Percentiles rank a stretch among this genome's conserved stretches.
Evolutionary conservation across 2,113 vertebrate species (phyloP).

Genomic region (Speoplatyrhinus poulsoni): DNA sequence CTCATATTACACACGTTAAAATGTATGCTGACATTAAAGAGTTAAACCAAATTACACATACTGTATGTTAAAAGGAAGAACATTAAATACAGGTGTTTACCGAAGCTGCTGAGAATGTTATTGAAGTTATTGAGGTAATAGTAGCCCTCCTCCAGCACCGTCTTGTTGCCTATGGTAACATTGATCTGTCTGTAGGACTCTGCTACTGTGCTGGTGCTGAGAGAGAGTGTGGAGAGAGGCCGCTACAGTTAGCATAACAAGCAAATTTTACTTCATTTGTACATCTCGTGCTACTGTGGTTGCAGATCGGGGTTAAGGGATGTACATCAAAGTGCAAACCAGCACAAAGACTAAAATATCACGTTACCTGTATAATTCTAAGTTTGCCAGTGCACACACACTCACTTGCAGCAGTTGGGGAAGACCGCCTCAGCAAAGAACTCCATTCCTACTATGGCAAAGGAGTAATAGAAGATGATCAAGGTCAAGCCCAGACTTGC

Average conservation of each 20-base stretch:
- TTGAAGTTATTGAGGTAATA: conserved; percentile 99
- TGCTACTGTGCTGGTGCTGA: conserved; percentile 90
- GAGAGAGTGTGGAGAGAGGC: neutral
- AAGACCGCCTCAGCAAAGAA: conserved; percentile 90
- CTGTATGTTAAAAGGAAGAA: neutral
- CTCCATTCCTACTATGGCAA: conserved; percentile 98
- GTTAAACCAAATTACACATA: neutral
- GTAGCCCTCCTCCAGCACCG: conserved; percentile 88
- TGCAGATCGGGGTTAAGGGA: neutral
- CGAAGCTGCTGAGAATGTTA: conserved; percentile 96
- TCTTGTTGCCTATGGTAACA: conserved; percentile 84
- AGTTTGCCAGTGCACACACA: neutral
- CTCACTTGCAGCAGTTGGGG: conserved; percentile 98
- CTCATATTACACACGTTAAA: neutral
- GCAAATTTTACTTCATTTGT: neutral
- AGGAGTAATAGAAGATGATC: conserved; percentile 97
- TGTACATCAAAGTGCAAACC: neutral
- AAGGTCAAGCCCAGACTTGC: conserved; percentile 95
- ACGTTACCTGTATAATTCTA: neutral
- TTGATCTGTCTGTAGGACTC: conserved; percentile 89
- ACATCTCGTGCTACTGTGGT: neutral
- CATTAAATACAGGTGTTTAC: conserved; percentile 63
- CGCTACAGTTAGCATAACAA: neutral
- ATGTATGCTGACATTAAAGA: neutral
- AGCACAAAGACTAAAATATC: neutral